phyloP scores from a whole-genome alignment of 2,113 vertebrate genomes.

The Phylloscopus trochiloides region DNA sequence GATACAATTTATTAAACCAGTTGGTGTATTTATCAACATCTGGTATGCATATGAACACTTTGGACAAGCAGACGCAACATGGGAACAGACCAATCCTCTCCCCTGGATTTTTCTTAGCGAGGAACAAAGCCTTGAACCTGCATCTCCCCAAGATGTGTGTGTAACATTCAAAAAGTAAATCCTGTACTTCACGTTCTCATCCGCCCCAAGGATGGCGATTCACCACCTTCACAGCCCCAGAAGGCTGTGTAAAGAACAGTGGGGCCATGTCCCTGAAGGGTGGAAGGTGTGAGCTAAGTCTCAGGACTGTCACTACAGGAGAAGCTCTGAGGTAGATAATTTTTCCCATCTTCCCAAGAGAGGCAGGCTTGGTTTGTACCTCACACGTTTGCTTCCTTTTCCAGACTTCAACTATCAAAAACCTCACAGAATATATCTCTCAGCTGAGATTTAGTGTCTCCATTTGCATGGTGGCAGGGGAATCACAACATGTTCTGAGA shows the following conservation, averaged over 20 bases:
- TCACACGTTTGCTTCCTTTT: neutral
- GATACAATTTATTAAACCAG: neutral
- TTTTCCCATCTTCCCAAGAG: neutral
- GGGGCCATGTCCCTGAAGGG: too few species aligned
- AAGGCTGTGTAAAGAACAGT: neutral
- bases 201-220: neutral
- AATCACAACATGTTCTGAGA: neutral
- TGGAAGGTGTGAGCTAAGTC: accelerated
- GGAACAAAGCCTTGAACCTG: neutral
- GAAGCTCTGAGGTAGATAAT: neutral
- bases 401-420: neutral
- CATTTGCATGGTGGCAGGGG: accelerated
- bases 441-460: neutral
- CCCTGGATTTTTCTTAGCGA: accelerated
- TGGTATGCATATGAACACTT: accelerated
- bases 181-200: accelerated
- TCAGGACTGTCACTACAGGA: neutral
- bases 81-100: neutral
- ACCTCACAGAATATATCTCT: neutral
- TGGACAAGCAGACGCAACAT: neutral
- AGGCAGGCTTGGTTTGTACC: neutral
- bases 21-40: neutral
- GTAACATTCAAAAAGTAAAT: neutral
- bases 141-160: accelerated
- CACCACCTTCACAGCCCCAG: neutral